Evolutionary conservation across 2,113 vertebrate species (phyloP).

Genomic region (Melanerpes aurifrons): DNA sequence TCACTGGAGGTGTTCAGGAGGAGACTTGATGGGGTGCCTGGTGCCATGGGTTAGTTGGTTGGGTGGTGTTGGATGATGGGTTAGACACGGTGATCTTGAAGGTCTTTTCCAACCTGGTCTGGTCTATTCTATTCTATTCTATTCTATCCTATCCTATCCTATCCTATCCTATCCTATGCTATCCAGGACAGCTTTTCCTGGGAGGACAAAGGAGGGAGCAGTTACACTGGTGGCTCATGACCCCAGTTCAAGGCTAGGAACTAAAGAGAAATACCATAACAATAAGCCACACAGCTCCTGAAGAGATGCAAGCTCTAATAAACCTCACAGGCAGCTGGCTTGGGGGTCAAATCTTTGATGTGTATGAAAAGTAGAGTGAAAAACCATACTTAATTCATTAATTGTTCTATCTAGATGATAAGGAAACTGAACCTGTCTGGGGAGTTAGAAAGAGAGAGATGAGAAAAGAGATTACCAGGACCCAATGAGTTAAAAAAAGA

Average conservation of each 20-base stretch:
- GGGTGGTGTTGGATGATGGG: too few relatives aligned
- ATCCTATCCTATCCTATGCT: too few relatives aligned
- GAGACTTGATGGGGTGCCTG: too few relatives aligned
- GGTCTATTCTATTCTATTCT: too few relatives aligned
- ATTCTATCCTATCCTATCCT: too few relatives aligned
- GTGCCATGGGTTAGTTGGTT: too few relatives aligned
- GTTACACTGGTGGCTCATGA: not conserved
- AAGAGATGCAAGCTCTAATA: not conserved
- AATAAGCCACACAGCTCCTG: not conserved
- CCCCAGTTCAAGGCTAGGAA: not conserved
- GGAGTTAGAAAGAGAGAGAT: not conserved
- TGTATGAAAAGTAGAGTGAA: not conserved
- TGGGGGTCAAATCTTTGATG: not conserved
- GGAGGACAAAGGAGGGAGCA: not conserved
- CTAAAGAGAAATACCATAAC: not conserved
- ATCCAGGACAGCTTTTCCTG: not conserved
- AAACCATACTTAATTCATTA: not conserved
- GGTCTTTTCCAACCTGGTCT: too few relatives aligned
- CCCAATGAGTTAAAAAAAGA: not conserved
- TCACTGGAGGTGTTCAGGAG: too few relatives aligned
- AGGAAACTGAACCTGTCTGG: not conserved
- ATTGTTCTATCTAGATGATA: not conserved
- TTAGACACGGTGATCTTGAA: too few relatives aligned
- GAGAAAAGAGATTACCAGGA: not conserved
- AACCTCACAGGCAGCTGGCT: not conserved